Evolutionary conservation across 2,888 invertebrate species (phyloP).

Genomic region (Synanthedon vespiformis): DNA sequence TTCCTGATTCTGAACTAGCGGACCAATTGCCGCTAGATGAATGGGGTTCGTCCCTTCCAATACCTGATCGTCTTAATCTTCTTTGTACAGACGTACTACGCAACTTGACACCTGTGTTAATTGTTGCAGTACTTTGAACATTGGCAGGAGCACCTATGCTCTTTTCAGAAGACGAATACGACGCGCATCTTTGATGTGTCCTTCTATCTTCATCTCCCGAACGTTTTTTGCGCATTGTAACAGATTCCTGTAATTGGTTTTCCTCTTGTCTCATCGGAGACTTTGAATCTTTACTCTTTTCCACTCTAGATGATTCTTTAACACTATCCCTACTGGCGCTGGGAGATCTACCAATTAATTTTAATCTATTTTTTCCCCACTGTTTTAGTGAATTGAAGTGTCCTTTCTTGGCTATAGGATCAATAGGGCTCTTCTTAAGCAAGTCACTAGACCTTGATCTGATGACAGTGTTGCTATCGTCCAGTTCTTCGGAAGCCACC

Average conservation of each 20-base stretch:
- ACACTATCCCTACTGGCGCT: conserved; percentile 68
- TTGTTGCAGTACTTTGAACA: conserved; percentile 67
- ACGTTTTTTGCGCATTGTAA: conserved; percentile 73
- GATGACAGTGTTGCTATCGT: conserved; percentile 66
- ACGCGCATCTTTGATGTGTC: conserved; percentile 82
- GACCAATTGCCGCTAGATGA: conserved; percentile 96
- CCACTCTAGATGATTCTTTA: conserved; percentile 46
- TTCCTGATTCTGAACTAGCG: conserved; percentile 89
- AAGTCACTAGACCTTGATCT: conserved; percentile 83
- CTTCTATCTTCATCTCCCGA: conserved; percentile 73
- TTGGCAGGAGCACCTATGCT: conserved; percentile 71
- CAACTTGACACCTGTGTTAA: conserved; percentile 77
- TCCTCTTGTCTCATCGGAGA: conserved; percentile 62
- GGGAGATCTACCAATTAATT: conserved; percentile 76
- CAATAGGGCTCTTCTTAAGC: conserved; percentile 76
- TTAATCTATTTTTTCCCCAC: conserved; percentile 85
- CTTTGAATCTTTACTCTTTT: conserved; percentile 50
- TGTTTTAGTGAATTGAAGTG: conserved; percentile 86
- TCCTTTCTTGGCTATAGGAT: conserved; percentile 66
- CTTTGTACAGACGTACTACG: conserved; percentile 80
- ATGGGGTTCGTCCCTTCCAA: conserved; percentile 83
- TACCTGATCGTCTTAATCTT: conserved; percentile 75
- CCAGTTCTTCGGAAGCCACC: conserved; percentile 64
- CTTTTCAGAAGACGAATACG: conserved; percentile 82
- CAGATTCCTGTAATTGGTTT: conserved; percentile 75